phyloP scores from a whole-genome alignment of 2,888 invertebrate genomes.

The Philereme transversata region DNA sequence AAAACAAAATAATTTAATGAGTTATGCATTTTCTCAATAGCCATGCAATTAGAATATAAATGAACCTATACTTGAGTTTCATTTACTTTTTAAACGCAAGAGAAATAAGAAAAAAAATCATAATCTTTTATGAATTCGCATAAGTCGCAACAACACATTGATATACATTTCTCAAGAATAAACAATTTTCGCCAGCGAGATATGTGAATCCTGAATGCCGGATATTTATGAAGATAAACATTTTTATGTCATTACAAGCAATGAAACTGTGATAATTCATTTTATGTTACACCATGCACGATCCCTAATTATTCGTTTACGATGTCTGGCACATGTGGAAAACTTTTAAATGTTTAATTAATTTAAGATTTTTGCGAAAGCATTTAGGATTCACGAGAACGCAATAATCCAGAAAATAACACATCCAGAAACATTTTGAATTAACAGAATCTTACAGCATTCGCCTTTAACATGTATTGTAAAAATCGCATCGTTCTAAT shows the following conservation, averaged over 20 bases:
- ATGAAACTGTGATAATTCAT: conserved; percentile 57
- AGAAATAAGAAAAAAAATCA: conserved; percentile 31
- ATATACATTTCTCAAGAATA: conserved; percentile 43
- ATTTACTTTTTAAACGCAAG: not conserved
- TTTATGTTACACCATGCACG: conserved; percentile 51
- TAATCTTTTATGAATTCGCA: no score
- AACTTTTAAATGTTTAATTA: conserved; percentile 28
- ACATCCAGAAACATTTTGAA: conserved; percentile 8
- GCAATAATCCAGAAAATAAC: conserved; percentile 61
- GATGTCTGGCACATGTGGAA: conserved; percentile 46
- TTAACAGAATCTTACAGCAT: conserved; percentile 5
- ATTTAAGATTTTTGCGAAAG: conserved; percentile 39
- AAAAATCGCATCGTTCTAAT: conserved; percentile 19
- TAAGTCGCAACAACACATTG: conserved; percentile 62
- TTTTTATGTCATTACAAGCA: conserved; percentile 59
- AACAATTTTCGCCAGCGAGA: conserved; percentile 63
- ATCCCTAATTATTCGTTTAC: conserved; percentile 62
- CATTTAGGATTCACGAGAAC: conserved; percentile 82
- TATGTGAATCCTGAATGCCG: conserved; percentile 81
- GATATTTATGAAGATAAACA: conserved; percentile 57
- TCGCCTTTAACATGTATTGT: conserved; percentile 19
- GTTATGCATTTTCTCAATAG: no score
- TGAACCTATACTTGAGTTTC: no score
- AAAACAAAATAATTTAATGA: no score
- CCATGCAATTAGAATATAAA: no score